Conservation (phyloP, 1,140 invertebrate species). For the Ctenoplectra terminalis region DNA sequence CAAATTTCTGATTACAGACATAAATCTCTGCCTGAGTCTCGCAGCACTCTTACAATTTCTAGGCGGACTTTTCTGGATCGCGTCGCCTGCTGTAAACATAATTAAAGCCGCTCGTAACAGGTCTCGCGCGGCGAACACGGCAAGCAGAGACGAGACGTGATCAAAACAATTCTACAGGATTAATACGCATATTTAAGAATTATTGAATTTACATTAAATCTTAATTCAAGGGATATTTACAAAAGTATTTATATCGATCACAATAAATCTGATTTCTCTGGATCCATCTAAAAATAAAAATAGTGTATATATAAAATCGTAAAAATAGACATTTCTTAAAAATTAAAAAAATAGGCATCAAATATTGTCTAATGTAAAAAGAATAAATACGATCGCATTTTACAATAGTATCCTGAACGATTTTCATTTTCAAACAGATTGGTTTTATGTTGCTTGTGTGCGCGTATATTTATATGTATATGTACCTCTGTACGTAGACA, state of each 20-base stretch:
- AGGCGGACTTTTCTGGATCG: constrained; percentile 58
- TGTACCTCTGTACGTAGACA: not conserved
- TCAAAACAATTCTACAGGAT: constrained; percentile 3
- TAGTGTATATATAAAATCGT: constrained; percentile 45
- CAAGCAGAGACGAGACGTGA: not conserved
- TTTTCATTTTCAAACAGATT: not conserved
- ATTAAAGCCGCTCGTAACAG: constrained; percentile 18
- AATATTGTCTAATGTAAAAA: constrained; percentile 31
- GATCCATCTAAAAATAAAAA: constrained; percentile 34
- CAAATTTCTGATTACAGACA: constrained; percentile 40
- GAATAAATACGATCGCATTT: constrained; percentile 28
- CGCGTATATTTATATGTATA: not conserved
- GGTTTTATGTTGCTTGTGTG: not conserved
- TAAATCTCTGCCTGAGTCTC: constrained; percentile 30
- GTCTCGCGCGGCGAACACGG: not conserved
- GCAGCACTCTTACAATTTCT: constrained; percentile 51
- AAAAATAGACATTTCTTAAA: constrained; percentile 45
- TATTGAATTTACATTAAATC: constrained; percentile 3
- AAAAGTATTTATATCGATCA: constrained; percentile 38
- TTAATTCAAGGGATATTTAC: constrained; percentile 42
- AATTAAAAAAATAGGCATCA: constrained; percentile 42
- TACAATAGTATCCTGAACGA: constrained; percentile 15
- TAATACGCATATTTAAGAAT: constrained; percentile 4
- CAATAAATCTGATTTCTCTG: constrained; percentile 31
- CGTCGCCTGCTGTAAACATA: constrained; percentile 30